Percentiles rank a stretch among this genome's conserved stretches.
These are phyloP conservation scores for Alosa alosa DNA, from an alignment of 2,113 vertebrate genomes.

Conservation along the genomic window DNA sequence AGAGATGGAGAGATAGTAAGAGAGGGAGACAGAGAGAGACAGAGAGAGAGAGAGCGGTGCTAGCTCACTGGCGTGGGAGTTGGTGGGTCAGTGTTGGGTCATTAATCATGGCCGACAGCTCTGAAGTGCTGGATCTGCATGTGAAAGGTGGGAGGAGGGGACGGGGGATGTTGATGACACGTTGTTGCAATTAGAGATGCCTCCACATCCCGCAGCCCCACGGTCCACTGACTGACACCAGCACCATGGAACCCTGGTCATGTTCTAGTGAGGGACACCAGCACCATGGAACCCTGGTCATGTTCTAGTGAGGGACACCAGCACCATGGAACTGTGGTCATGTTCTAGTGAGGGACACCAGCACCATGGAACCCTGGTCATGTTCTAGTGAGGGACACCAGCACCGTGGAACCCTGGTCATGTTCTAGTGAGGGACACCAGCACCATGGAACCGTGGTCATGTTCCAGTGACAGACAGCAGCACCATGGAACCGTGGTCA, in stretches of 20 bases:
- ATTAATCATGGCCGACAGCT: slow-evolving; percentile 71
- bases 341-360: background rate
- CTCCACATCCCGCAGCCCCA: background rate
- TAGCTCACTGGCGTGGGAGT: slow-evolving; percentile 62
- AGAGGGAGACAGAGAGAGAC: too few relatives aligned
- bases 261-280: background rate
- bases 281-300: background rate
- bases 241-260: background rate
- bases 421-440: background rate
- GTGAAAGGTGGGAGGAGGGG: slow-evolving; percentile 54
- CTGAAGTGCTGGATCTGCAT: slow-evolving; percentile 69
- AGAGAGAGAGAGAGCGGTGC: background rate
- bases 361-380: background rate
- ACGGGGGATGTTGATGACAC: background rate
- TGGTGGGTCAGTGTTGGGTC: slow-evolving; percentile 61
- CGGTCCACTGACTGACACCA: background rate
- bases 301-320: background rate
- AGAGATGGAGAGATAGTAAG: too few relatives aligned
- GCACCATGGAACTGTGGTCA: background rate
- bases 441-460: background rate
- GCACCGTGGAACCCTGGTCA: background rate
- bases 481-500: background rate
- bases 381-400: background rate
- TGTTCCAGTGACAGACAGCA: background rate
- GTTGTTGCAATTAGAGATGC: background rate